Conservation (phyloP, 53 echinoderm and acorn worm genomes). For the Astropecten irregularis region DNA sequence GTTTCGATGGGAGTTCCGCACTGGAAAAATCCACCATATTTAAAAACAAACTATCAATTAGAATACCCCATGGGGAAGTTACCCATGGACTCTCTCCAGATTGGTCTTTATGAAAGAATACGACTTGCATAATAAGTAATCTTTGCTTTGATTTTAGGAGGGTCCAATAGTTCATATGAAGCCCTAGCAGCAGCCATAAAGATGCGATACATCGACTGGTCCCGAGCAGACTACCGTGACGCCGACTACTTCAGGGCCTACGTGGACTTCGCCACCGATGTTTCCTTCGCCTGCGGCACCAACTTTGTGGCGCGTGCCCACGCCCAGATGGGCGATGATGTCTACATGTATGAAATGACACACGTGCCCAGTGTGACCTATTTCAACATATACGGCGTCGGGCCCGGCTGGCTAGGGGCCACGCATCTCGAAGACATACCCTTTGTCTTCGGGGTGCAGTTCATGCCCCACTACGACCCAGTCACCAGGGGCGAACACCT, state of each 20-base stretch:
- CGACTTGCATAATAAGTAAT: too few species aligned
- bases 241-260: conserved; percentile 36
- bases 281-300: conserved; percentile 61
- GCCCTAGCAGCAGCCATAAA: conserved; percentile 29
- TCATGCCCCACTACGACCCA: conserved; percentile 9
- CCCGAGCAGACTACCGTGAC: conserved; percentile 36
- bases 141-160: not conserved
- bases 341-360: conserved; percentile 68
- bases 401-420: conserved; percentile 70
- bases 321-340: conserved; percentile 34
- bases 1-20: too few species aligned
- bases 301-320: conserved; percentile 53
- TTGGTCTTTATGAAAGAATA: too few species aligned
- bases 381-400: not conserved
- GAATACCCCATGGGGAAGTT: too few species aligned
- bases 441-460: conserved; percentile 69
- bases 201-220: conserved; percentile 65
- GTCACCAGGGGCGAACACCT: conserved; percentile 1
- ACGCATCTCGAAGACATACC: conserved; percentile 72
- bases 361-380: conserved; percentile 30
- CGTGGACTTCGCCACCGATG: conserved; percentile 43
- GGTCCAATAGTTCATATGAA: not conserved
- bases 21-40: too few species aligned
- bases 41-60: too few species aligned
- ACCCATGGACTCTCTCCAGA: too few species aligned